Base-by-base conservation (phyloP, 2,888 invertebrate species). In the Callyntrura guangdongensis region DNA sequence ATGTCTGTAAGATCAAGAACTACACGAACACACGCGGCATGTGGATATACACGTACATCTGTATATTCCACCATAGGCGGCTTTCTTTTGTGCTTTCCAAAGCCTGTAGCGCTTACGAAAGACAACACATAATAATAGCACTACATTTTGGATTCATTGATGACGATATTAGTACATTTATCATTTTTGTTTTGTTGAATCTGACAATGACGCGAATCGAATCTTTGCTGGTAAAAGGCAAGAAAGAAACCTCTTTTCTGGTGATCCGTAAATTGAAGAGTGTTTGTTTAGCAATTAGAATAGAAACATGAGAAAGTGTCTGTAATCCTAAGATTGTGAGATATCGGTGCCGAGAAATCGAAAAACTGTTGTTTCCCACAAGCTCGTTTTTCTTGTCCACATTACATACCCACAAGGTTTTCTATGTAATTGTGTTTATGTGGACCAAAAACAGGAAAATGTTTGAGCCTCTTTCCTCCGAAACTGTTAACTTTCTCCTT, bases 261-360 rank as follows among this genome's bases (percentile, higher is more conserved):
- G 84, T 86, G 74, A 86, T 86, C 86, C 72, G 47, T 86, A 86
- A 86, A 86, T 86, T 74, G 86, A 74, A 77, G 86, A 25, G 47
- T 77, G 45, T 86, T 86, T 86, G 61, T 74, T 86, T 86, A 61
- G 61, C 86, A 86, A 86, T 86, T 86, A 86, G 12, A 0, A 47
- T 12, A 47, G 56, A 72, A 74, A 45, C 25, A n/a, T 17, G 56
- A 59, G 74, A 72, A 74, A 86, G 61, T 86, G 61, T 22, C 56
- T 9, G 59, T 77, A 77, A 86, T 86, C 86, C 77, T 61, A 45
- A 61, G 86, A 86, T 77, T 61, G 8, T 59, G 12, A 9, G 74
- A 86, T 77, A 74, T 36, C 53, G 11, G n/a, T 85, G 85, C 17
- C 47, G 20, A 27, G 72, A 72, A 72, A 72, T 56, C 77, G 74